Evolutionary conservation across 1,140 invertebrate genomes (phyloP).

Genomic region (Listronotus bonariensis): DNA sequence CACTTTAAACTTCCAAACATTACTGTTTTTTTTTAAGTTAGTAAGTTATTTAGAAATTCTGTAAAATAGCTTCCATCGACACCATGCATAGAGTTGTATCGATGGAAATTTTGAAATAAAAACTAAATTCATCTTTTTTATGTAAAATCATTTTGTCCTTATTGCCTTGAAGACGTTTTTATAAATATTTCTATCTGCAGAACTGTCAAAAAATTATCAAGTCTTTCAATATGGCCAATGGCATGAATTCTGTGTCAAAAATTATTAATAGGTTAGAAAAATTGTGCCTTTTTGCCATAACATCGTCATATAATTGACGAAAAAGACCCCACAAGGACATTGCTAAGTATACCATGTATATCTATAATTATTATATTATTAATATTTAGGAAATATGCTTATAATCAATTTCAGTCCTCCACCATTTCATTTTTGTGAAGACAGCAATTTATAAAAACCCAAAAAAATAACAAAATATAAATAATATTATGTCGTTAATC

Average conservation of each 20-base stretch:
- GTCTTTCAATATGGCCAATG: no score
- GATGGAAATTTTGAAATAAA: no score
- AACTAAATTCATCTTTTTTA: no score
- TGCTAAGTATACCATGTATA: slow-evolving; percentile 11
- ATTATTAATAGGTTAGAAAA: not conserved
- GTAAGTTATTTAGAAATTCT: no score
- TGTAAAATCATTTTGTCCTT: no score
- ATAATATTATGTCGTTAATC: slow-evolving; percentile 31
- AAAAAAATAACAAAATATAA: slow-evolving; percentile 28
- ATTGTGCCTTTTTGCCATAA: not conserved
- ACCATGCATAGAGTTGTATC: no score
- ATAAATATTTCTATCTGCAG: no score
- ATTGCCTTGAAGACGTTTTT: no score
- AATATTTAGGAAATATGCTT: slow-evolving; percentile 37
- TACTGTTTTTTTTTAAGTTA: no score
- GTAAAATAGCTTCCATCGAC: no score
- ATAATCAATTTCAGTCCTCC: slow-evolving; percentile 35
- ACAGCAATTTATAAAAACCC: slow-evolving; percentile 26
- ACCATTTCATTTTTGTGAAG: slow-evolving; percentile 32
- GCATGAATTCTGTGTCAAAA: slow-evolving; percentile 1
- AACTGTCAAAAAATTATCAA: no score
- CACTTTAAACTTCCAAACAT: no score
- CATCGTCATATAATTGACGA: not conserved
- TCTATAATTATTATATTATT: slow-evolving; percentile 35
- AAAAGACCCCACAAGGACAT: not conserved